A percentile compares a stretch with the other conserved stretches of the same genome.
Conservation (phyloP, 2,113 vertebrate species). For the Cololabis saira region DNA sequence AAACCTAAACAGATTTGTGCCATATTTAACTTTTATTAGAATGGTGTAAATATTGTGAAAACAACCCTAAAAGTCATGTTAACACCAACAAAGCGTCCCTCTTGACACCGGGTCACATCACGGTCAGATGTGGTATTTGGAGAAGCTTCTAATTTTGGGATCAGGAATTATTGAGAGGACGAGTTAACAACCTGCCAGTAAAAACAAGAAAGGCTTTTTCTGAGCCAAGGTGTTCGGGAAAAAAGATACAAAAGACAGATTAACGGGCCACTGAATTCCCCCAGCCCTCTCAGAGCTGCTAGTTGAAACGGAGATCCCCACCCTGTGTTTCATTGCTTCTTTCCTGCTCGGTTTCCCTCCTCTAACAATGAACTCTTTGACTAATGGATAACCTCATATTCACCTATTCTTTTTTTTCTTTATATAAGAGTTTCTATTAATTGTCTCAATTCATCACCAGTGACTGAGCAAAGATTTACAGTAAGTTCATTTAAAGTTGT, state of each 20-base stretch:
- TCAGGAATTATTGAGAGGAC: constrained; percentile 77
- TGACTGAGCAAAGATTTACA: not conserved
- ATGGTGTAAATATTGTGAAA: no score
- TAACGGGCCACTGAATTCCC: constrained; percentile 67
- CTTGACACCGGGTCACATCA: constrained; percentile 33
- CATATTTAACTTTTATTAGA: no score
- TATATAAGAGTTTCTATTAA: constrained; percentile 47
- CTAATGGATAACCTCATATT: constrained; percentile 50
- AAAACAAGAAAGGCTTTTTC: constrained; percentile 64
- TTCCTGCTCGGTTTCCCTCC: constrained; percentile 27
- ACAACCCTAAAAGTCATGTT: not conserved
- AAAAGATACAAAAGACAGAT: constrained; percentile 67
- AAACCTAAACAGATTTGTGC: no score
- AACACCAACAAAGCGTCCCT: not conserved
- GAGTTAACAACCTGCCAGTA: constrained; percentile 69
- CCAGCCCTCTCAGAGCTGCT: constrained; percentile 37
- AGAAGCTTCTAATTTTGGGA: constrained; percentile 59
- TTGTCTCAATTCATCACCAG: constrained; percentile 4
- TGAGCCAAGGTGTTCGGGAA: constrained; percentile 55
- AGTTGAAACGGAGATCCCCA: constrained; percentile 52
- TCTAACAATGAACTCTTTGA: constrained; percentile 61
- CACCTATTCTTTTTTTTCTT: not conserved
- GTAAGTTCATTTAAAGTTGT: no score
- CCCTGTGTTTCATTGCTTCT: constrained; percentile 42
- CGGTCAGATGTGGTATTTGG: constrained; percentile 66